Base-by-base conservation (phyloP, 2,113 vertebrate species). In the Oceanodroma tethys region DNA sequence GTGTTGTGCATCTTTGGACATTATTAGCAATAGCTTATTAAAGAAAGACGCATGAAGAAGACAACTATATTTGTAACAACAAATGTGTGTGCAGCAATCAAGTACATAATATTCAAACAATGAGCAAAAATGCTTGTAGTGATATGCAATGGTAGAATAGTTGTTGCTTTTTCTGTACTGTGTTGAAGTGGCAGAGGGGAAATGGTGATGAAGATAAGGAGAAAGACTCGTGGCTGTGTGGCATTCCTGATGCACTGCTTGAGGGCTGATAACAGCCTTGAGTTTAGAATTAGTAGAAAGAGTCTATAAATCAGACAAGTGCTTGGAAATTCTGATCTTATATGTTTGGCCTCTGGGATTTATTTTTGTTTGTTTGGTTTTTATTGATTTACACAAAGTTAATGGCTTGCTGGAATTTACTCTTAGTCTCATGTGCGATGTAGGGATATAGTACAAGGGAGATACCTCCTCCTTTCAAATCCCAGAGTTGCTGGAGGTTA, bases 341-440 rank as follows among this genome's bases (percentile, higher is more conserved):
- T 17, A 43, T 21, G 59, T 70, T 85, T 88, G 25, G 48, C 91
- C 36, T 75, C 79, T 93, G 60, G 79, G 90, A 96, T 87, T 97
- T 96, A 96, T 97, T 96, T 95, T 93, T 96, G 92, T 93, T 97
- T 96, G 93, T 3, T 89, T 93, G 75, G 9, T 52, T 86, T 81
- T 82, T 95, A 96, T 88, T 94, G 97, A 97, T 97, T 94, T 72
- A 90, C 60, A 75, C 83, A 74, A 15, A 38, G 11, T 74, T 93
- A 94, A 90, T 87, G 93, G 88, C 88, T 91, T 91, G 89, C 88
- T 91, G 95, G 83, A 93, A 95, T 96, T 96, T 96, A 50, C 81
- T 89, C 43, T 89, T 70, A 87, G 90, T 93, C 92, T 88, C 84
- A 83, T 89, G 91, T 72, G 88, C 96, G 91, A 95, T 76, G 88